A percentile compares a stretch with the other conserved stretches of the same genome.
Conservation (phyloP, 2,797 vertebrate genomes). For the Podarcis lilfordi region DNA sequence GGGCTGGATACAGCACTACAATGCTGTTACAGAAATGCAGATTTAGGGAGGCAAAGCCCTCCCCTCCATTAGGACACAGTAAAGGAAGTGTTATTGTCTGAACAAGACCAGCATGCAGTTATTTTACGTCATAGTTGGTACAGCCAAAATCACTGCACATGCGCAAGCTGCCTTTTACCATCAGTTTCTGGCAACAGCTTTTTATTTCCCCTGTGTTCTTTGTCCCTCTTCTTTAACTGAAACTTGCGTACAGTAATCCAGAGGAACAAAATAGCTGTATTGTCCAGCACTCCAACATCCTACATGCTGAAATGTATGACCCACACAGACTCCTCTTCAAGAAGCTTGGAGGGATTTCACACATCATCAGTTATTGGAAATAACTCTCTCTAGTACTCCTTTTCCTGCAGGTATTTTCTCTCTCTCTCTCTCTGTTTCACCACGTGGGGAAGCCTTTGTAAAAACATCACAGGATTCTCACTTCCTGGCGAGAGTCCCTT, state of each 20-base stretch:
- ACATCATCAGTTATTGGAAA: neutral
- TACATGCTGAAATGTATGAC: constrained; percentile 18
- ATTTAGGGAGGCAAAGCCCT: constrained; percentile 27
- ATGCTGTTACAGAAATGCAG: neutral
- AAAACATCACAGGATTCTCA: neutral
- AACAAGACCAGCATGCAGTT: neutral
- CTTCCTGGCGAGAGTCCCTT: neutral
- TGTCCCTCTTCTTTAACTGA: neutral
- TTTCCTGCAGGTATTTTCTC: neutral
- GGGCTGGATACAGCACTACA: neutral
- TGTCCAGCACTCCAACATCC: neutral
- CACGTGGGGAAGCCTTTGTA: neutral
- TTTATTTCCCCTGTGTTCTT: neutral
- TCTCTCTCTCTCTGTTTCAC: neutral
- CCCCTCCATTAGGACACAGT: constrained; percentile 29
- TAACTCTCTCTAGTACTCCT: neutral
- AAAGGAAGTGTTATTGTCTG: neutral
- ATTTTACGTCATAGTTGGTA: constrained; percentile 33
- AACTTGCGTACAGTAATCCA: neutral
- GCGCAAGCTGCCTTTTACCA: neutral
- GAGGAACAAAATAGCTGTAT: neutral
- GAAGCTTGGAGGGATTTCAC: constrained; percentile 21
- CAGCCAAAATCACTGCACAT: constrained; percentile 10
- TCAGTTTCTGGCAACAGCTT: neutral
- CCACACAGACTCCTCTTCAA: constrained; percentile 21